Conservation (phyloP, 2,888 invertebrate genomes). For the Rotaria magnacalcarata region DNA sequence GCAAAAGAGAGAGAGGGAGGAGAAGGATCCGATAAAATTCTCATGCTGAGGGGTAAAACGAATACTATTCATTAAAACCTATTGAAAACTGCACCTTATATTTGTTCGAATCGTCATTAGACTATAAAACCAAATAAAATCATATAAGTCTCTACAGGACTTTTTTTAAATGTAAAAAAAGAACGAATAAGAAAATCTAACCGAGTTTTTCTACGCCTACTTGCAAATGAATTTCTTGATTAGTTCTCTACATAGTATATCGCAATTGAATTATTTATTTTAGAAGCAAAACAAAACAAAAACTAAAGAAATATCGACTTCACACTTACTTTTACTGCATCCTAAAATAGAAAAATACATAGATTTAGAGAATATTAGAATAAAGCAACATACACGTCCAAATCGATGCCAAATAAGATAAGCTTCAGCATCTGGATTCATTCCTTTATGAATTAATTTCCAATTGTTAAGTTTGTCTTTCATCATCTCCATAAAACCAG, state of each 20-base stretch:
- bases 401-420: slow-evolving; percentile 83
- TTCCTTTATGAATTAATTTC: slow-evolving; percentile 71
- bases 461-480: slow-evolving; percentile 77
- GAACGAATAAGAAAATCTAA: background rate
- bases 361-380: background rate
- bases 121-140: slow-evolving; percentile 50
- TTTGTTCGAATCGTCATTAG: slow-evolving; percentile 55
- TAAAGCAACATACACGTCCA: slow-evolving; percentile 73
- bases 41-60: background rate
- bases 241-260: background rate
- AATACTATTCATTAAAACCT: too few species aligned
- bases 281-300: too few species aligned
- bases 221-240: background rate
- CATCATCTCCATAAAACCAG: slow-evolving; percentile 78
- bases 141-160: background rate
- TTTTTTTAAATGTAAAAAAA: background rate
- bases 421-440: slow-evolving; percentile 79
- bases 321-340: slow-evolving; percentile 4
- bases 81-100: slow-evolving; percentile 51
- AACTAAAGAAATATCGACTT: too few species aligned
- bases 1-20: background rate
- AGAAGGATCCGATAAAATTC: background rate
- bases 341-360: background rate
- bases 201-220: background rate
- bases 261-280: too few species aligned